Evolutionary conservation across 2,888 invertebrate species (phyloP), one percentile per base, ranked within the genome.

Genomic region (Aricia artaxerxes): DNA sequence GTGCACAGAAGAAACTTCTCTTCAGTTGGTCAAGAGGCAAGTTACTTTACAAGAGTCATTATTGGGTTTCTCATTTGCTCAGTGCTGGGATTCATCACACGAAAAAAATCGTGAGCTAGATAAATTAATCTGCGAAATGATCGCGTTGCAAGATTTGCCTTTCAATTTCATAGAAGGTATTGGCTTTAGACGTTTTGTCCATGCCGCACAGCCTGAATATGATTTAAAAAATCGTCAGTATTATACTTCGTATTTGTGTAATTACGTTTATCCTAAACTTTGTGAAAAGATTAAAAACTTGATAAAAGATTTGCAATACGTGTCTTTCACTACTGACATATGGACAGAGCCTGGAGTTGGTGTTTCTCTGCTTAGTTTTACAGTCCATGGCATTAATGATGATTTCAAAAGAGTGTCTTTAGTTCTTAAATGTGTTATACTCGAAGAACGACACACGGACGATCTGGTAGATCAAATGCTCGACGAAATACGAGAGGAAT

Each of bases 1-100:
- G 73, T 38, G 24, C 72, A 77, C 77, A 73, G 77, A 79, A 79
- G 73, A 79, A 78, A 77, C 61, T 60, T 64, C 77, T 72, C 77
- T 78, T 77, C 16, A 57, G 13, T 57, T 57, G 4, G 13, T 16
- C 16, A 57, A 57, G 57, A 57, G 57, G 57, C 57, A 57, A 57
- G 57, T 57, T 57, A 57, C 57, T 57, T 57, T 16, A 57, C 57
- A 57, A 57, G 16, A 57, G 16, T 57, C 57, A 4, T 57, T 57
- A 4, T 16, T 57, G 57, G 16, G 4, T 16, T 24, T 24, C 24
- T 24, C 24, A 24, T 24, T 24, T 24, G 16, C 4, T 16, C 57
- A 57, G 57, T 57, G 16, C 57, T 57, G 13, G 57, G 57, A 57
- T 57, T 57, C 13, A 57, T 57, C 16, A 57, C 4, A 57, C 4